phyloP scores from a whole-genome alignment of 2,797 vertebrate species.

The Sebastes wilsoni region DNA sequence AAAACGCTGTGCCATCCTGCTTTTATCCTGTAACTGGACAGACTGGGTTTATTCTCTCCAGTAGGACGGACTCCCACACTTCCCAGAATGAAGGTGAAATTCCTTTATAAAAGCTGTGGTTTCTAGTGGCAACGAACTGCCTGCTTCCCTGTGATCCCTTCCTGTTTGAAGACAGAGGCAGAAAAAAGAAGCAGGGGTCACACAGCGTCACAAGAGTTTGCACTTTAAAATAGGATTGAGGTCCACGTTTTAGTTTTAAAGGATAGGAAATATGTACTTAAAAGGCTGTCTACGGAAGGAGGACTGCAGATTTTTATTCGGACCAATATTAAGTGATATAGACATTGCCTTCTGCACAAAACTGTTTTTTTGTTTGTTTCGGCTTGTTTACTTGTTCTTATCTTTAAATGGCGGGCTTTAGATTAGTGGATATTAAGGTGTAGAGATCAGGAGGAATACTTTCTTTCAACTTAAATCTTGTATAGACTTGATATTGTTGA shows the following conservation, averaged over 20 bases:
- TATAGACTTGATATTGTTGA: conserved; percentile 21
- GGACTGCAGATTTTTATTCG: not conserved
- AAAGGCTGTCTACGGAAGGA: not conserved
- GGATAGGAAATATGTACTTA: not conserved
- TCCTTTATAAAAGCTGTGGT: conserved; percentile 71
- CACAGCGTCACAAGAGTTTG: conserved; percentile 22
- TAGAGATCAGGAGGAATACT: not conserved
- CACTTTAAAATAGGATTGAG: conserved; percentile 19
- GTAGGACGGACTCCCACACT: conserved; percentile 58
- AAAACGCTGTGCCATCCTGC: not conserved
- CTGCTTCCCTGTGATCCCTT: conserved; percentile 57
- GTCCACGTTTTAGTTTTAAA: not conserved
- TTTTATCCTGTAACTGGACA: conserved; percentile 9
- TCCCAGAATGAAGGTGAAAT: conserved; percentile 69
- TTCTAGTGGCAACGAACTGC: conserved; percentile 70
- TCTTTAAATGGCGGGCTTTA: not conserved
- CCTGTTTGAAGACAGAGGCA: conserved; percentile 47
- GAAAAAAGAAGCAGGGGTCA: conserved; percentile 43
- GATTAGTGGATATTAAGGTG: not conserved
- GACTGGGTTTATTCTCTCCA: conserved; percentile 27
- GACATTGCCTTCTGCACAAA: not conserved
- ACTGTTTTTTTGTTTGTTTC: not conserved
- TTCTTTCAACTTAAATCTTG: conserved; percentile 2
- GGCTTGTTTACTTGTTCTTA: not conserved
- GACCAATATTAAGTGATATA: not conserved